Evolutionary conservation across 2,113 vertebrate genomes (phyloP).

Genomic region (Nipponia nippon): DNA sequence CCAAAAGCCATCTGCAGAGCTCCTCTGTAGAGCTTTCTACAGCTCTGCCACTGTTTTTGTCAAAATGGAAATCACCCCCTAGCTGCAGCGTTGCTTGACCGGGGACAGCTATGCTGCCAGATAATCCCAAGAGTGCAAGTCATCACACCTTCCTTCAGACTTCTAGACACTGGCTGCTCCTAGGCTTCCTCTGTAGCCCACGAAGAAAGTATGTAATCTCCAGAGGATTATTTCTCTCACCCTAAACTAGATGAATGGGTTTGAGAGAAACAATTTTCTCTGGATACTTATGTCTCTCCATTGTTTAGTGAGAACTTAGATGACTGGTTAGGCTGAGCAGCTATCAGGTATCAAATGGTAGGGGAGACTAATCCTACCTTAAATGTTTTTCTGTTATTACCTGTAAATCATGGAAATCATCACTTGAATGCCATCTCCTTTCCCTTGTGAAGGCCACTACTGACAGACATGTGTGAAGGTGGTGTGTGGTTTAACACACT

Average conservation of each 20-base stretch:
- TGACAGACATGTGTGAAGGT: neutral
- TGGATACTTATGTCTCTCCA: neutral
- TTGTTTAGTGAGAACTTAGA: neutral
- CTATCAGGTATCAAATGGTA: neutral
- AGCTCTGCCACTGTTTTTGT: neutral
- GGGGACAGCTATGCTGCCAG: neutral
- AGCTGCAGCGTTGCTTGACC: neutral
- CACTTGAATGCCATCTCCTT: neutral
- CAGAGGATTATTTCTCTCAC: neutral
- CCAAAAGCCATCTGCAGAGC: neutral
- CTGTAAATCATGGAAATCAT: neutral
- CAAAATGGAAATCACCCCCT: neutral
- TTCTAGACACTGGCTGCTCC: neutral
- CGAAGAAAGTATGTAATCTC: neutral
- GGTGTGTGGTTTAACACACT: neutral
- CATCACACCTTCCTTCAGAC: neutral
- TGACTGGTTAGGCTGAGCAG: neutral
- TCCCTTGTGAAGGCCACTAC: neutral
- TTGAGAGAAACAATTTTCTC: neutral
- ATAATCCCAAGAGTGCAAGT: neutral
- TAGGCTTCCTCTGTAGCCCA: neutral
- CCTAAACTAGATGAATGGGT: neutral
- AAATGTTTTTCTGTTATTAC: neutral
- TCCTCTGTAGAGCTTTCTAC: neutral
- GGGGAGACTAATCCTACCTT: neutral